A percentile compares a stretch with the other conserved stretches of the same genome.
phyloP scores from a whole-genome alignment of 2,113 vertebrate genomes.

The Ahaetulla prasina region DNA sequence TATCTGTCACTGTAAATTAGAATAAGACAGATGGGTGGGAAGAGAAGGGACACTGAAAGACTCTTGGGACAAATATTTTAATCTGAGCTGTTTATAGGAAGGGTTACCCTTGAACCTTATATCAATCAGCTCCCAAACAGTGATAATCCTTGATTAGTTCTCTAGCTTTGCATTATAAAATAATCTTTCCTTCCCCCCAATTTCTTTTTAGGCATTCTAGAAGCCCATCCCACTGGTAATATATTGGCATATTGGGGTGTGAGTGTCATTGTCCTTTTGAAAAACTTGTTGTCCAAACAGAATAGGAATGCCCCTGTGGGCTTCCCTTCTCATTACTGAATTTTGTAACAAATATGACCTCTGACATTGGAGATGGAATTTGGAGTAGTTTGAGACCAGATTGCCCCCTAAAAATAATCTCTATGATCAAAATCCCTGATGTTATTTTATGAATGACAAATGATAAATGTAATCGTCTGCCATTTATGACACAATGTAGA shows the following conservation, averaged over 20 bases:
- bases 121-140: background rate
- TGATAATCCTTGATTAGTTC: background rate
- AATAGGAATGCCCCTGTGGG: background rate
- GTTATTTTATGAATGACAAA: background rate
- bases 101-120: background rate
- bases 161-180: background rate
- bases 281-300: background rate
- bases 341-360: background rate
- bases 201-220: background rate
- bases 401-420: background rate
- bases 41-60: background rate
- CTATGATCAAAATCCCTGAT: background rate
- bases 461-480: background rate
- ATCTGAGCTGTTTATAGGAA: background rate
- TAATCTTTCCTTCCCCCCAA: background rate
- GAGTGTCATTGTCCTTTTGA: background rate
- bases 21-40: background rate
- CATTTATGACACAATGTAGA: background rate
- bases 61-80: background rate
- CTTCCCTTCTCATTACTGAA: background rate
- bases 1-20: background rate
- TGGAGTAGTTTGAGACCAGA: background rate
- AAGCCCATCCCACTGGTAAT: background rate
- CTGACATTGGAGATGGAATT: background rate
- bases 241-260: background rate